Evolutionary conservation across 2,797 vertebrate species (phyloP).

Genomic region (Gymnoscopelus microlampas): DNA sequence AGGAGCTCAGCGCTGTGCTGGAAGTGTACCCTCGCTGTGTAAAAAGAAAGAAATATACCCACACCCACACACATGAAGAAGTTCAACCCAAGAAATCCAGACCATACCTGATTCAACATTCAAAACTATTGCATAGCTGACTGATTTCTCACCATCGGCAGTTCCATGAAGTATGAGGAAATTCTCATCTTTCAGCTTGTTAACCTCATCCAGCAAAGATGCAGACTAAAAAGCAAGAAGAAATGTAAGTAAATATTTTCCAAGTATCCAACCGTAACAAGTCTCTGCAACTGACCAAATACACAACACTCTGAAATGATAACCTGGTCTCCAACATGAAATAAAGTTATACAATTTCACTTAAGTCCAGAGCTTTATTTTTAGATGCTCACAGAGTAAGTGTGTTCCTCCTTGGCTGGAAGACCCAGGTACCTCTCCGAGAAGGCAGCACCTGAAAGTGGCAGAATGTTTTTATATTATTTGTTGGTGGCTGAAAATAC

Average conservation of each 20-base stretch:
- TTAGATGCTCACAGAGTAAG: conserved; percentile 76
- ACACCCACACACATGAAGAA: conserved; percentile 9
- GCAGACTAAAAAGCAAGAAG: conserved; percentile 72
- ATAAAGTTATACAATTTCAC: not conserved
- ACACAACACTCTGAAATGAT: not conserved
- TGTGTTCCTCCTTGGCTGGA: conserved; percentile 84
- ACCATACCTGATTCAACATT: not conserved
- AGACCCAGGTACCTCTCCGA: conserved; percentile 86
- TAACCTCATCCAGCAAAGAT: conserved; percentile 83
- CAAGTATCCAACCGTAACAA: not conserved
- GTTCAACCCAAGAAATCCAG: not conserved
- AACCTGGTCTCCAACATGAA: not conserved
- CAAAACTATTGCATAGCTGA: not conserved
- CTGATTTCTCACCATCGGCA: conserved; percentile 80
- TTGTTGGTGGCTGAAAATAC: not conserved
- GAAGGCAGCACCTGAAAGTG: conserved; percentile 82
- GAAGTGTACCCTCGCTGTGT: conserved; percentile 85
- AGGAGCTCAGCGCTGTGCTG: conserved; percentile 88
- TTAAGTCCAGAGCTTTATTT: not conserved
- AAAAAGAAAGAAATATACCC: conserved; percentile 11
- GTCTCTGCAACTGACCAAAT: not conserved
- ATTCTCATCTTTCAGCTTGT: conserved; percentile 82
- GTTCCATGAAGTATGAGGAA: conserved; percentile 87
- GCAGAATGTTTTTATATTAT: not conserved
- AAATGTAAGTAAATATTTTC: not conserved